Percentiles rank a stretch among this genome's conserved stretches.
phyloP scores from a whole-genome alignment of 1,140 invertebrate species.

The Polypedilum pembai region DNA sequence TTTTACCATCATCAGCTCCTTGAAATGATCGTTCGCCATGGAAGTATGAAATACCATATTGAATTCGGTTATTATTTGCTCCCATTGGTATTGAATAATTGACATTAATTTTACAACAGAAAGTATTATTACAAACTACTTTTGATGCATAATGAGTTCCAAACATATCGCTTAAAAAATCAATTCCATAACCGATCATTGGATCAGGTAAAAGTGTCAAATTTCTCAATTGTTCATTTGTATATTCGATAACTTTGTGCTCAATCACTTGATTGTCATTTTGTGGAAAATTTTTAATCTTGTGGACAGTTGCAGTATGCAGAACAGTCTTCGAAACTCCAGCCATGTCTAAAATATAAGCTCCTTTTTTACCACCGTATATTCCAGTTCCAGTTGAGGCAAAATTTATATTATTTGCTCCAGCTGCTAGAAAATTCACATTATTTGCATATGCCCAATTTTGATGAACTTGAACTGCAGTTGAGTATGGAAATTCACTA shows the following conservation, averaged over 20 bases:
- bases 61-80: background rate
- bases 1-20: constrained; percentile 36
- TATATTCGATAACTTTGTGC: constrained; percentile 29
- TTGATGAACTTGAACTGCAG: constrained; percentile 45
- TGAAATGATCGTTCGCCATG: constrained; percentile 41
- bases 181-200: background rate
- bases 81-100: background rate
- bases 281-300: constrained; percentile 31
- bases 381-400: constrained; percentile 45
- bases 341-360: constrained; percentile 46
- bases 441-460: constrained; percentile 47
- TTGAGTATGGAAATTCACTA: constrained; percentile 54
- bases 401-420: constrained; percentile 39
- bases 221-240: constrained; percentile 32
- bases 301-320: constrained; percentile 46
- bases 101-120: background rate
- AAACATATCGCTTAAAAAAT: background rate
- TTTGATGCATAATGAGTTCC: background rate
- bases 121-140: background rate
- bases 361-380: constrained; percentile 43
- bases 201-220: background rate
- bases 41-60: constrained; percentile 43
- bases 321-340: constrained; percentile 42
- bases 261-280: background rate
- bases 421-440: constrained; percentile 48